Conservation (phyloP, 2,888 invertebrate species). For the Phyllotreta cruciferae region DNA sequence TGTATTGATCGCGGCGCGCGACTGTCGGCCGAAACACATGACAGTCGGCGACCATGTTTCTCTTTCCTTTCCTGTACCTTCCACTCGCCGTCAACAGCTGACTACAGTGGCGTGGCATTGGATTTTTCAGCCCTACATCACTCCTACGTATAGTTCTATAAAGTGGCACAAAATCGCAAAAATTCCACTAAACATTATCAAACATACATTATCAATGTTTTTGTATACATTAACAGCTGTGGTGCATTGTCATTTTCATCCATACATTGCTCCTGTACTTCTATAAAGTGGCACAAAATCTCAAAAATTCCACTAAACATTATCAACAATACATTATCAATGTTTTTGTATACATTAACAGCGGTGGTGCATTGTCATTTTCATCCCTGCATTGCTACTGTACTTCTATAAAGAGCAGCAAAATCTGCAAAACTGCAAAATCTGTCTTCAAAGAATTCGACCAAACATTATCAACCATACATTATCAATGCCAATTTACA, state of each 20-base stretch:
- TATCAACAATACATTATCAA: neutral
- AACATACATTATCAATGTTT: neutral
- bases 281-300: too few relatives aligned
- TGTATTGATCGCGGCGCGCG: slow-evolving; percentile 41
- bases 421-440: too few relatives aligned
- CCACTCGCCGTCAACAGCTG: slow-evolving; percentile 32
- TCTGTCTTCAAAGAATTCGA: neutral
- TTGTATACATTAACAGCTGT: slow-evolving; percentile 35
- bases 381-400: neutral
- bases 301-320: neutral
- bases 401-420: too few relatives aligned
- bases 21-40: slow-evolving; percentile 37
- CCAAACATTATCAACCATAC: neutral
- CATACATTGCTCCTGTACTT: too few relatives aligned
- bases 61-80: slow-evolving; percentile 35
- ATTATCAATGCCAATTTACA: too few relatives aligned
- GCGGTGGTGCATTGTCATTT: slow-evolving; percentile 30
- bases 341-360: too few relatives aligned
- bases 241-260: slow-evolving; percentile 20
- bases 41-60: slow-evolving; percentile 37
- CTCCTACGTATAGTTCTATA: too few relatives aligned
- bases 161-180: too few relatives aligned
- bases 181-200: neutral
- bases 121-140: neutral
- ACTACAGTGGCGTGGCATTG: slow-evolving; percentile 31